Conservation (phyloP, 2,797 vertebrate species). For the Acipenser ruthenus region DNA sequence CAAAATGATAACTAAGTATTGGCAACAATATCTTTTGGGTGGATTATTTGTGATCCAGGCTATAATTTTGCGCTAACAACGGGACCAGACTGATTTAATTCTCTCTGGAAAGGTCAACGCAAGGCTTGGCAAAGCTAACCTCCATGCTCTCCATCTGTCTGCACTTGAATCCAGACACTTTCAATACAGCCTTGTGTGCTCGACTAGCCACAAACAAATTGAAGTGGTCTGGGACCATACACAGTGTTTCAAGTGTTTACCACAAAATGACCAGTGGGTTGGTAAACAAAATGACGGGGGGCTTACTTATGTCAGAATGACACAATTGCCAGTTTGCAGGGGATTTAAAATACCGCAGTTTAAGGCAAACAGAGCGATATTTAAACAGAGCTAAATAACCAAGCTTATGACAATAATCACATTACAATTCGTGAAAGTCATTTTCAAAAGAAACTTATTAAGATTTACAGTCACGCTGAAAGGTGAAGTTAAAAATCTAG, state of each 20-base stretch:
- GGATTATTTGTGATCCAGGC: conserved; percentile 15
- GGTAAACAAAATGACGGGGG: conserved; percentile 14
- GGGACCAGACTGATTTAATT: conserved; percentile 50
- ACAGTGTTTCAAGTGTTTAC: conserved; percentile 24
- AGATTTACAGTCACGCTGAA: too few relatives aligned
- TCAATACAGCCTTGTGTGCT: conserved; percentile 53
- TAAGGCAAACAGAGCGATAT: too few relatives aligned
- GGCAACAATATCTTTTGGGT: conserved; percentile 44
- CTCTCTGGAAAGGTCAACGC: conserved; percentile 46
- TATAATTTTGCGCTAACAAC: conserved; percentile 48
- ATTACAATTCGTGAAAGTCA: too few relatives aligned
- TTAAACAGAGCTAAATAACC: too few relatives aligned
- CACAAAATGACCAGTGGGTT: conserved; percentile 22
- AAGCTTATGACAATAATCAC: too few relatives aligned
- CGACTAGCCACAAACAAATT: conserved; percentile 44
- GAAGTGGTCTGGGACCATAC: conserved; percentile 32
- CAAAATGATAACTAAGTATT: conserved; percentile 44
- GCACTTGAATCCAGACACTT: conserved; percentile 42
- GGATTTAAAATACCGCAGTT: too few relatives aligned
- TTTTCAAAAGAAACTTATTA: too few relatives aligned
- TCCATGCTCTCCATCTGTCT: conserved; percentile 47
- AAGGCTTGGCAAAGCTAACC: conserved; percentile 50
- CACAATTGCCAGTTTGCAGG: conserved; percentile 9
- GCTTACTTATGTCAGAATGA: conserved; percentile 8
- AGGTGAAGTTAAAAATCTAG: not conserved